Base-by-base conservation (phyloP, 2,113 vertebrate species). In the Sylvilagus bachmani region DNA sequence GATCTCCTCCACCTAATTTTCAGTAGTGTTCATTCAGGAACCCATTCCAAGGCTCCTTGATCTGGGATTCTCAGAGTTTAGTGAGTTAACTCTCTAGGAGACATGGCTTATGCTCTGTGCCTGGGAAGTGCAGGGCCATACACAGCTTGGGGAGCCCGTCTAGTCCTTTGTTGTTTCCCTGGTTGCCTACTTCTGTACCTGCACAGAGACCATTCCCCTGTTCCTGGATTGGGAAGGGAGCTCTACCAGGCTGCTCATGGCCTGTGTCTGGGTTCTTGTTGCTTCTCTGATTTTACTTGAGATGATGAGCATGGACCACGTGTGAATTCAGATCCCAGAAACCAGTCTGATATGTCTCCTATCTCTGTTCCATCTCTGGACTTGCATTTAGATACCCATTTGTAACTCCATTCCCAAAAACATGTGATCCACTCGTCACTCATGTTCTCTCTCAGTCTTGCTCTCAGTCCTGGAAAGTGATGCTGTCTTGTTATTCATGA, bases 301-400 rank as follows among this genome's bases (percentile, higher is more conserved):
- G 38, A 81, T n/a, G 17, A 53, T 21, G 55, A 17, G 27, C 25
- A 11, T 9, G 13, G 1, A 1, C 44, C 24, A 8, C 58, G 12
- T 92, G 22, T 90, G 33, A 82, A 79, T 90, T 67, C 67, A 82
- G 16, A 88, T 62, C 31, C 8, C 67, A 51, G 19, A 80, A 90
- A 49, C 77, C 16, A 87, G 9, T 64, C 64, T 82, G 61, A 51
- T 33, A 49, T 0, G 13, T 77, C 33, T 95, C 31, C 1, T 89
- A 38, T 86, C 17, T 89, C 38, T 80, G 22, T 2, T 10, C 6
- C 5, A 44, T 62, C 49, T 53, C 70, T 67, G 27, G 19, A 81
- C 4, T 38, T 85, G 3, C 2, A 17, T 31, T 51, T 5, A 29
- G 33, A 77, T 62, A 6, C 7, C 2, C 14, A 27, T 5, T 11